These are phyloP conservation scores for Pycnonotus jocosus DNA, from an alignment of 2,113 vertebrate genomes.

Conservation along the genomic window DNA sequence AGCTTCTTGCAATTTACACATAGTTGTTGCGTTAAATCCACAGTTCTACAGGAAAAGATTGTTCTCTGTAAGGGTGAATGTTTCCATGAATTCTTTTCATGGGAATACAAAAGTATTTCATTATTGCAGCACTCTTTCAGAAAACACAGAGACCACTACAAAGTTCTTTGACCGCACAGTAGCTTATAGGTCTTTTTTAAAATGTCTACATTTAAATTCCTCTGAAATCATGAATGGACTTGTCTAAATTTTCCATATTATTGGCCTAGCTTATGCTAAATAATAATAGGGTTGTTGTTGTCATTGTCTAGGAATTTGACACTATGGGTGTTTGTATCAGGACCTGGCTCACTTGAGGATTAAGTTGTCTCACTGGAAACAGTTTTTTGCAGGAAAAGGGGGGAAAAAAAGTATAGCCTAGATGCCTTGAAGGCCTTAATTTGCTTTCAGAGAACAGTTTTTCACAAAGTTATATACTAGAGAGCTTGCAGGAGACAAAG, in stretches of 20 bases:
- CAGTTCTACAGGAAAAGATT: background rate
- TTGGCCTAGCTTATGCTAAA: background rate
- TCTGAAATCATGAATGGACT: background rate
- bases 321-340: background rate
- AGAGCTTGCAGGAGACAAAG: background rate
- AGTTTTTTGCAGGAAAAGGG: background rate
- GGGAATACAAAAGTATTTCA: background rate
- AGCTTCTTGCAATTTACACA: background rate
- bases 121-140: background rate
- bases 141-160: background rate
- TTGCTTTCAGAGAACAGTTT: background rate
- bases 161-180: background rate
- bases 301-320: background rate
- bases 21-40: background rate
- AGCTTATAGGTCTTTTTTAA: background rate
- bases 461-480: background rate
- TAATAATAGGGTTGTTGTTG: background rate
- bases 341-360: background rate
- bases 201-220: background rate
- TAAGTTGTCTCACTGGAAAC: background rate
- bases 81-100: background rate
- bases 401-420: background rate
- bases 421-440: background rate
- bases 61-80: background rate
- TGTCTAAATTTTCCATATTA: background rate